phyloP scores from a whole-genome alignment of 2,888 invertebrate species.

The Kryphioiulus occultus region DNA sequence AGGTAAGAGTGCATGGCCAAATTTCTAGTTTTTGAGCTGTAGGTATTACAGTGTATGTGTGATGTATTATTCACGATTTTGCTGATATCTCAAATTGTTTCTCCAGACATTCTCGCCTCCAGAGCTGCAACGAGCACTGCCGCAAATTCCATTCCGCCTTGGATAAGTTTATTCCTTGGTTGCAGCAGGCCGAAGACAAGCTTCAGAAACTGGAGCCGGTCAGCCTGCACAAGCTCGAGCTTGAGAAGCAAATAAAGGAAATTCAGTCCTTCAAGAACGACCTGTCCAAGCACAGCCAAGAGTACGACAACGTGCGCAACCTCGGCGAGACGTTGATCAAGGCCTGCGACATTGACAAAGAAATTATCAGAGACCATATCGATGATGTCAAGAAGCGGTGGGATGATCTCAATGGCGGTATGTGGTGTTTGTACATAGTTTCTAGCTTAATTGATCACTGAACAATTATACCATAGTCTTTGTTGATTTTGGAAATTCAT shows the following conservation, averaged over 20 bases:
- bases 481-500: not conserved
- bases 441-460: no score
- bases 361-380: slow-evolving; percentile 83
- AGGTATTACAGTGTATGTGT: no score
- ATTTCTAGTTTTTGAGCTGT: not conserved
- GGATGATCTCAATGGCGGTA: slow-evolving; percentile 85
- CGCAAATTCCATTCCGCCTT: slow-evolving; percentile 86
- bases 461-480: not conserved
- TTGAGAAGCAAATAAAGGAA: slow-evolving; percentile 87
- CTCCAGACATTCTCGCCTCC: slow-evolving; percentile 76
- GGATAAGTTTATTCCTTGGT: slow-evolving; percentile 87
- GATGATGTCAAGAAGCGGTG: slow-evolving; percentile 84
- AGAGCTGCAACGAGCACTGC: slow-evolving; percentile 87
- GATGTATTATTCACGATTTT: no score
- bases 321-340: slow-evolving; percentile 87
- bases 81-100: not conserved
- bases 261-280: slow-evolving; percentile 88
- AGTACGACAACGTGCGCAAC: slow-evolving; percentile 86
- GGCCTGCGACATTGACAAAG: slow-evolving; percentile 89
- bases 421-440: not conserved
- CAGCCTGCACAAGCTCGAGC: slow-evolving; percentile 79
- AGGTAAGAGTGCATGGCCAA: slow-evolving; percentile 59
- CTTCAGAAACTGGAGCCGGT: slow-evolving; percentile 78
- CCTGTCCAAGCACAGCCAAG: slow-evolving; percentile 91
- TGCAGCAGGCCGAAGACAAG: slow-evolving; percentile 84